Evolutionary conservation across 2,113 vertebrate genomes (phyloP), one percentile per base, ranked within the genome.

Genomic region (Potamarius usumacintae): DNA sequence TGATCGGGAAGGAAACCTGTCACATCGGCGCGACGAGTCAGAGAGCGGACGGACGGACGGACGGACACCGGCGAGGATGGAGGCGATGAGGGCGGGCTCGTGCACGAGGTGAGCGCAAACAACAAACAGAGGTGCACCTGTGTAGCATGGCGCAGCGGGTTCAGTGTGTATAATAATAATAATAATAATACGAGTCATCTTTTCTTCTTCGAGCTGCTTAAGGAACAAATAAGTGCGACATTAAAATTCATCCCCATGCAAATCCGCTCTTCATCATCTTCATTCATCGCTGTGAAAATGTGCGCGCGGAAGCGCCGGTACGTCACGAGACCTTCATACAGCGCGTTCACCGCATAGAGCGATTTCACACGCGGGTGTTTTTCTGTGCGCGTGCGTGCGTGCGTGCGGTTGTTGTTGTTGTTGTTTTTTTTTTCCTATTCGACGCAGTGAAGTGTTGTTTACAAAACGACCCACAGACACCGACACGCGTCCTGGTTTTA

Each of bases 161-260:
- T 42, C 42, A 42, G 42, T 4, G 42, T 42, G 22, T 17, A 0
- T 20, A 72, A 42, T 18, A 77, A 65, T 76, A 67, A 85, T 42
- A 7, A 27, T 1, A 9, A 9, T 63, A 0, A 27, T 17, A 9
- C 5, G 22, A 15, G 74, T 15, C 10, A n/a, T 55, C 18, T 57
- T 79, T 3, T n/a, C 18, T 20, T 52, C 42, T 8, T 50, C n/a
- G 79, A 18, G 86, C 89, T 88, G 86, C 86, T 88, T 34, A 5
- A 27, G 11, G 88, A 86, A 89, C 42, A 42, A 42, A 42, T 82
- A 94, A 92, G 89, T 90, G 63, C 90, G 89, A 87, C 92, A 92
- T 93, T 92, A 92, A 93, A 93, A 94, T 94, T 90, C 92, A 94
- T 94, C 91, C 89, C 88, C 87, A 93, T 91, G 93, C 91, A 92